phyloP scores from a whole-genome alignment of 2,113 vertebrate species.

The Cathartes aura region DNA sequence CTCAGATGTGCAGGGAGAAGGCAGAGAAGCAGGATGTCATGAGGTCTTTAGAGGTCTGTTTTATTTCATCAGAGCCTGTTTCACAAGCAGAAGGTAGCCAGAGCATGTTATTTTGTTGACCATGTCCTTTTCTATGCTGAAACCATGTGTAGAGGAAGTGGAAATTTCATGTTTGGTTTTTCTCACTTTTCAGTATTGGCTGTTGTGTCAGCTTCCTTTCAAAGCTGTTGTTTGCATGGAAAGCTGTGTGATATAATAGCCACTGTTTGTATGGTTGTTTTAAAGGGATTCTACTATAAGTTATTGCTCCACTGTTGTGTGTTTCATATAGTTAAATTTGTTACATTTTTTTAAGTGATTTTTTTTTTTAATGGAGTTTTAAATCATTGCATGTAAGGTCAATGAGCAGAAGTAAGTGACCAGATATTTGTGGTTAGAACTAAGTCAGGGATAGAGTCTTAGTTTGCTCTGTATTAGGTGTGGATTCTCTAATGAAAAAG shows the following conservation, averaged over 20 bases:
- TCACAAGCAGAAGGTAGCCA: background rate
- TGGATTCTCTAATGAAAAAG: background rate
- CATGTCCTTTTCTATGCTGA: background rate
- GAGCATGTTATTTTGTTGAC: background rate
- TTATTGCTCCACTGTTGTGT: background rate
- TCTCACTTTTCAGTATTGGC: background rate
- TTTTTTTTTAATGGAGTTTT: background rate
- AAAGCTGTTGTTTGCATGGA: background rate
- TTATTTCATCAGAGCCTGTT: background rate
- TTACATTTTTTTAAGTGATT: background rate
- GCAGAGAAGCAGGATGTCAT: background rate
- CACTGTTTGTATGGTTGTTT: background rate
- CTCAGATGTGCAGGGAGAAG: background rate
- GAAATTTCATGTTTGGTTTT: background rate
- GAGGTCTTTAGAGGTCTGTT: background rate
- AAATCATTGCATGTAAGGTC: background rate
- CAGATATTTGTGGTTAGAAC: background rate
- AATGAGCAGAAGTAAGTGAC: background rate
- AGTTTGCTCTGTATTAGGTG: background rate
- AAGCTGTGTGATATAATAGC: background rate
- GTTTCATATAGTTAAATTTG: background rate
- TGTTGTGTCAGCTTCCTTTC: background rate
- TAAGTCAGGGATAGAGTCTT: background rate
- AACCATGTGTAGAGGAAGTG: background rate
- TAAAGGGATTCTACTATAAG: background rate